Evolutionary conservation across 2,113 vertebrate genomes (phyloP), one percentile per base, ranked within the genome.

Genomic region (Menidia beryllina): DNA sequence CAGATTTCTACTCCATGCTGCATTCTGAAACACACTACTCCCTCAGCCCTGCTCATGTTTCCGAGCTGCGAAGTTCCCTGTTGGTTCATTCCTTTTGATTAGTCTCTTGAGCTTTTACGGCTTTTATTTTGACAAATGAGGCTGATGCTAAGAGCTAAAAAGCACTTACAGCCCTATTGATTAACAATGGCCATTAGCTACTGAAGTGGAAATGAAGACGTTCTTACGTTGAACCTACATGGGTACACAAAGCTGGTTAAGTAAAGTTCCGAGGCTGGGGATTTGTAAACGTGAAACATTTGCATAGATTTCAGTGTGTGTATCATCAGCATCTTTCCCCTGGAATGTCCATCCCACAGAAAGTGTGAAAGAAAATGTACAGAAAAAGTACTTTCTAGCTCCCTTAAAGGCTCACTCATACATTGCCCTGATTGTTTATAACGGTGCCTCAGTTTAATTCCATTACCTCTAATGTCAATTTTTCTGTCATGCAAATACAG

Each of bases 61-160:
- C 81, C 55, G 60, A 48, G 69, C 68, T 41, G 39, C 43, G 30
- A 48, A 86, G 83, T 75, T 83, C 67, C 75, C 49, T 77, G 72
- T 67, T 85, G 64, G 75, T 81, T 90, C 51, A 80, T 81, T 70
- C 79, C 58, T 77, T 81, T 83, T 88, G 87, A 90, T 91, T 84
- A 81, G 82, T 83, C 90, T 70, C 85, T 27, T 9, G 65, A 72
- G 89, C 53, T 26, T 56, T 56, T 20, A 23, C 13, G 10, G 71
- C 75, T 88, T 89, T 92, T 90, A 92, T 91, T 91, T 91, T 88
- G 78, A 92, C 83, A 89, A 92, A 91, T 68, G 87, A 85, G 84
- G 38, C 43, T 60, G 75, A 64, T 80, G 74, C 76, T 69, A 58
- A 81, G 65, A 52, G 52, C 86, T 91, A 88, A 87, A 82, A 90